Evolutionary conservation across 2,113 vertebrate species (phyloP).

Genomic region (Copsychus sechellarum): DNA sequence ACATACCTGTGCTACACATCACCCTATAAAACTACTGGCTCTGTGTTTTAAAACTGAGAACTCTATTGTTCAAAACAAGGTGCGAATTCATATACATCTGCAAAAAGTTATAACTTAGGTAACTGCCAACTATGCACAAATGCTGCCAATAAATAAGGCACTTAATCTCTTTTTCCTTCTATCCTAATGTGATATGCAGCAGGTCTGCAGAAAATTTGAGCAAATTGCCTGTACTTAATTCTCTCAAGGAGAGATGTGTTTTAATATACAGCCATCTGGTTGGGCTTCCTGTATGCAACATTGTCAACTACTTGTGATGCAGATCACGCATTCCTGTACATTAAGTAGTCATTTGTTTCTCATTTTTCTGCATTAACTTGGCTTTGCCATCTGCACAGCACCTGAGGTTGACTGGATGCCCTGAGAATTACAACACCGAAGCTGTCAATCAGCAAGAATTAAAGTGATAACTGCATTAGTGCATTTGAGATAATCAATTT

Average conservation of each 20-base stretch:
- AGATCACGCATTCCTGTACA: slow-evolving; percentile 80
- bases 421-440: slow-evolving; percentile 63
- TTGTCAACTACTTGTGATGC: slow-evolving; percentile 80
- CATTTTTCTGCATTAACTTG: slow-evolving; percentile 91
- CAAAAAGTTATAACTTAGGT: slow-evolving; percentile 45
- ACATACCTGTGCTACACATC: not conserved
- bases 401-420: slow-evolving; percentile 79
- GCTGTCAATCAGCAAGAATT: slow-evolving; percentile 58
- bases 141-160: slow-evolving; percentile 68
- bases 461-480: slow-evolving; percentile 55
- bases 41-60: slow-evolving; percentile 11
- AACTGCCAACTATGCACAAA: slow-evolving; percentile 68
- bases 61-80: not conserved
- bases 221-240: slow-evolving; percentile 78
- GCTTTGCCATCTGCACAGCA: slow-evolving; percentile 90
- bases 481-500: slow-evolving; percentile 52
- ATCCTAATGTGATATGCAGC: slow-evolving; percentile 70
- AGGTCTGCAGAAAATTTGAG: slow-evolving; percentile 71
- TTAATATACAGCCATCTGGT: slow-evolving; percentile 90
- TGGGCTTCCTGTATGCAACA: slow-evolving; percentile 74
- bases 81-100: not conserved
- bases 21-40: not conserved
- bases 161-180: slow-evolving; percentile 65
- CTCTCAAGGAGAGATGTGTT: slow-evolving; percentile 82
- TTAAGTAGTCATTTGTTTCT: slow-evolving; percentile 84